These are phyloP conservation scores for Heliconius aoede DNA, from an alignment of 2,888 invertebrate genomes.

Conservation along the genomic window DNA sequence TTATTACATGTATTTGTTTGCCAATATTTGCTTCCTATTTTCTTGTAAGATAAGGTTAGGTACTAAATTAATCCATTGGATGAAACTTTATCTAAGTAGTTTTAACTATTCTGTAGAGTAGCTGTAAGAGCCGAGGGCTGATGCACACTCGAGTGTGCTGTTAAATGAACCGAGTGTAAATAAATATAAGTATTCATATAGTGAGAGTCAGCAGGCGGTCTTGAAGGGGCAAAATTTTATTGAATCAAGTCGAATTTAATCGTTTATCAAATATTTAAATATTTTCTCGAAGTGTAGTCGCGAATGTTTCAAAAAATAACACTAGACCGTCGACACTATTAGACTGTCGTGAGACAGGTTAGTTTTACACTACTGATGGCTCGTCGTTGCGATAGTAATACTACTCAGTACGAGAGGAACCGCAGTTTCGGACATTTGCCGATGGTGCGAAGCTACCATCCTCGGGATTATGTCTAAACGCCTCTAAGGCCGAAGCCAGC, in stretches of 20 bases:
- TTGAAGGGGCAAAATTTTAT: constrained; percentile 74
- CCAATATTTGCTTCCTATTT: neutral
- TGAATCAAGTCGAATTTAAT: constrained; percentile 53
- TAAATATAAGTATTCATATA: constrained; percentile 81
- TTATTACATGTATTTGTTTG: no score
- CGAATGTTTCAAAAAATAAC: neutral
- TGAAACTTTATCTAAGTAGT: neutral
- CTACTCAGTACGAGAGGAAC: no score
- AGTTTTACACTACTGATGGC: no score
- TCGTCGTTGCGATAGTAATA: no score
- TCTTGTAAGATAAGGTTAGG: neutral
- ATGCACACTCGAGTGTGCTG: constrained; percentile 72
- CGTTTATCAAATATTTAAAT: constrained; percentile 58
- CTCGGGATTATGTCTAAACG: no score
- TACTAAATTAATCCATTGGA: neutral
- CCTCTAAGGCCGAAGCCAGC: no score
- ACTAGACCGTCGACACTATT: no score
- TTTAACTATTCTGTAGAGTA: constrained; percentile 26
- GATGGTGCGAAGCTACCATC: no score
- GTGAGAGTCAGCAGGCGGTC: constrained; percentile 67
- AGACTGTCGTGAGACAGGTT: no score
- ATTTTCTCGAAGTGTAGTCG: neutral
- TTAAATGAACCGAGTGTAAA: constrained; percentile 83
- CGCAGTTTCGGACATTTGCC: no score
- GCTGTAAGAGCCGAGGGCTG: constrained; percentile 58